Conservation (phyloP, 1,140 invertebrate genomes). For the Calephelis nemesis region DNA sequence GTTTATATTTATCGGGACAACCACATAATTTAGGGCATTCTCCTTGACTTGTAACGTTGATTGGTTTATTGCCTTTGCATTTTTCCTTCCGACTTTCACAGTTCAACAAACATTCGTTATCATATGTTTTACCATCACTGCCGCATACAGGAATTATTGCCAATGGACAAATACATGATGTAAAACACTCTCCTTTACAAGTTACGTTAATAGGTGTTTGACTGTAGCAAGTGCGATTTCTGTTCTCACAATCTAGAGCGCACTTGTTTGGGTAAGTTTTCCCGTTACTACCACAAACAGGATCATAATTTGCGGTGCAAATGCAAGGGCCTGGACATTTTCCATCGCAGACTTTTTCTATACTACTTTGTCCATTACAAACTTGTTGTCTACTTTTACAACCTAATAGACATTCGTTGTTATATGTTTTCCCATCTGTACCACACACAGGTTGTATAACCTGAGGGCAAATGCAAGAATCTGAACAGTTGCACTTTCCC, state of each 20-base stretch:
- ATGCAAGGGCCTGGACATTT: conserved; percentile 26
- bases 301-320: conserved; percentile 27
- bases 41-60: conserved; percentile 25
- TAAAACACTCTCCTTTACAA: conserved; percentile 13
- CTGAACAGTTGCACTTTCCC: conserved; percentile 27
- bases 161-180: conserved; percentile 23
- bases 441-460: conserved; percentile 34
- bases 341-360: conserved; percentile 27
- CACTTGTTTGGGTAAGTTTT: conserved; percentile 34
- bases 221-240: conserved; percentile 3
- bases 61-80: not conserved
- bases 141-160: conserved; percentile 29
- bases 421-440: conserved; percentile 29
- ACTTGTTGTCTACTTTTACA: conserved; percentile 31
- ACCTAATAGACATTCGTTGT: conserved; percentile 26
- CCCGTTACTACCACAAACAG: conserved; percentile 32
- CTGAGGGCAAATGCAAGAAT: conserved; percentile 27
- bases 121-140: conserved; percentile 30
- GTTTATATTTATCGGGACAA: conserved; percentile 26
- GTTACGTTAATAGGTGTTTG: conserved; percentile 2
- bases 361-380: conserved; percentile 1
- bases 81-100: conserved; percentile 30
- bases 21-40: conserved; percentile 26
- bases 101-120: conserved; percentile 28
- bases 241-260: conserved; percentile 32